These are phyloP conservation scores for Coelopa pilipes DNA, from an alignment of 2,888 invertebrate species.

Conservation along the genomic window DNA sequence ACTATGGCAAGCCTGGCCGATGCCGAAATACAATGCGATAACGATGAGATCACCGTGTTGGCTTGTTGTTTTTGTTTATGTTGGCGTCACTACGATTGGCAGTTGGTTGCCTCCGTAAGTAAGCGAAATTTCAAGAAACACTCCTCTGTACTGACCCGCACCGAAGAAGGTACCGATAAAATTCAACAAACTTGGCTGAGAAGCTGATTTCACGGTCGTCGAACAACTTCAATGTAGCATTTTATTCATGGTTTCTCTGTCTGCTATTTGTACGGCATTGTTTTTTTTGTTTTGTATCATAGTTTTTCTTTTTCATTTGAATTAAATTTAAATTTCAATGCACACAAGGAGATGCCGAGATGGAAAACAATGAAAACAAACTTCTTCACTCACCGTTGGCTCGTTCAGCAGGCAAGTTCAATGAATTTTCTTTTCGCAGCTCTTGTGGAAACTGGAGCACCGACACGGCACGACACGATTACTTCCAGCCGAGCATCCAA, in stretches of 20 bases:
- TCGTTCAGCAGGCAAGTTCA: neutral
- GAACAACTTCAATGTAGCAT: conserved; percentile 15
- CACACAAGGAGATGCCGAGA: too few relatives aligned
- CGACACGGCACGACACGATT: neutral
- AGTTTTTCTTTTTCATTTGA: neutral
- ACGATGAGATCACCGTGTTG: conserved; percentile 32
- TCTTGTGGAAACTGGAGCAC: conserved; percentile 15
- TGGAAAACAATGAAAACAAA: conserved; percentile 5
- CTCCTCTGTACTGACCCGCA: neutral
- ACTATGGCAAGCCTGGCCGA: neutral
- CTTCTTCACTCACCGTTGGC: conserved; percentile 14
- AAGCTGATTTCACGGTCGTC: neutral
- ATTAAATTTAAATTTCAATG: neutral
- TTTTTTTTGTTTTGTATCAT: too few relatives aligned
- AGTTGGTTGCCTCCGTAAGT: neutral
- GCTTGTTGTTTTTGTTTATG: neutral
- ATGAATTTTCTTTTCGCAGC: conserved; percentile 16
- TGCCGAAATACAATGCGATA: conserved; percentile 18
- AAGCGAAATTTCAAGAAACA: neutral
- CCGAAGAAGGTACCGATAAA: neutral
- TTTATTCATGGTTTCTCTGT: neutral
- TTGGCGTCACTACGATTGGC: neutral
- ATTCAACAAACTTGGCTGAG: neutral
- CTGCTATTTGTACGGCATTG: too few relatives aligned
- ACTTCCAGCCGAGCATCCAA: conserved; percentile 12